Evolutionary conservation across 2,888 invertebrate genomes (phyloP), one percentile per base, ranked within the genome.

Genomic region (Cyrtodaria siliqua): DNA sequence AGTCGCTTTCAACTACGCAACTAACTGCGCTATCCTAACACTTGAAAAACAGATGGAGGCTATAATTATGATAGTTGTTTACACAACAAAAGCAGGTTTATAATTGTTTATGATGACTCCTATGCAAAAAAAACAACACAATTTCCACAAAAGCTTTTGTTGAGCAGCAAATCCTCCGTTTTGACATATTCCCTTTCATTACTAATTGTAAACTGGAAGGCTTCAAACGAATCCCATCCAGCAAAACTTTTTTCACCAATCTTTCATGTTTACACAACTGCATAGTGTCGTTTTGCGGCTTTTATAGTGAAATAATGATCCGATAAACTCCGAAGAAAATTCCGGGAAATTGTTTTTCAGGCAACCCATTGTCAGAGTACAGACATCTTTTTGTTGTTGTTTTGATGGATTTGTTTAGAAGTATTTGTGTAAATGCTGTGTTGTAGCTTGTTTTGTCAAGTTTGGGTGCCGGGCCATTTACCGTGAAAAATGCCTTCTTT

Each of bases 261-360:
- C 50, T 26, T 24, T 16, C 50, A 27, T 79, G 74, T 79, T 79
- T 79, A 79, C 64, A 79, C 74, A 79, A 79, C 79, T 79, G 74
- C 59, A 63, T 52, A 59, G 53, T 70, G 24, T 75, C 63, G 62
- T 62, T 55, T 57, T 27, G 38, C 60, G 33, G 24, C 27, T 59
- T 55, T 63, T 79, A 73, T 79, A 57, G 74, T 71, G 44, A 74
- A 71, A 74, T 79, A 74, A 79, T 63, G 71, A 71, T 62, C 56
- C 50, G 44, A 57, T 24, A 67, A 64, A 59, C 56, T 63, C 20
- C 49, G 50, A 33, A 44, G 62, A 27, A 67, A 64, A 59, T 56
- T 69, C 24, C 49, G 59, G 42, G 50, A 50, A 59, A 70, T 55
- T 56, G 53, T 71, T 68, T 67, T 67, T 61, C 67, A 66, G 61